Conservation (phyloP, 92 coral and sea anemone genomes). For the Diadumene lineata region DNA sequence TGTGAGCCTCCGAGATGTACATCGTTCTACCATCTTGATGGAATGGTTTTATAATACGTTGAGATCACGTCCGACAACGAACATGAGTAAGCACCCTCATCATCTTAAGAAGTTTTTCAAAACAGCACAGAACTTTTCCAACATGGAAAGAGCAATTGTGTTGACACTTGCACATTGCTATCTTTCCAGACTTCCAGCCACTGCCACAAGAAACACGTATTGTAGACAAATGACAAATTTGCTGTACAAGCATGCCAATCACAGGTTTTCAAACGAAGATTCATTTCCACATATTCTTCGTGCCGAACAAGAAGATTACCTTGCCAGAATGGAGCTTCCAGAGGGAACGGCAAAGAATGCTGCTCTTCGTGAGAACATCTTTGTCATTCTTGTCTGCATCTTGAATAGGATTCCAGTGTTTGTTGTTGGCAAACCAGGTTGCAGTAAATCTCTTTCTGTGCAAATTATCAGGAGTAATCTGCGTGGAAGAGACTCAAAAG, state of each 20-base stretch:
- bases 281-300: slow-evolving; percentile 80
- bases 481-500: slow-evolving; percentile 88
- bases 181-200: slow-evolving; percentile 79
- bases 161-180: slow-evolving; percentile 95
- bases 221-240: slow-evolving; percentile 47
- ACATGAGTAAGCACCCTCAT: slow-evolving; percentile 2
- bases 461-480: slow-evolving; percentile 91
- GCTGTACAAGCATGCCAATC: slow-evolving; percentile 27
- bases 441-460: slow-evolving; percentile 97
- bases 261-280: slow-evolving; percentile 4
- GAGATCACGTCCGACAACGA: slow-evolving; percentile 28
- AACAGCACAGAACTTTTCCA: slow-evolving; percentile 11
- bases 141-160: slow-evolving; percentile 43
- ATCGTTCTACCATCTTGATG: slow-evolving; percentile 75
- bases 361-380: slow-evolving; percentile 96
- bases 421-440: slow-evolving; percentile 98
- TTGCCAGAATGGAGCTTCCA: slow-evolving; percentile 95
- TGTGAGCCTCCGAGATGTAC: slow-evolving; percentile 88
- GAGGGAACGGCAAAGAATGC: slow-evolving; percentile 93
- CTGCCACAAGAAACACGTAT: slow-evolving; percentile 58
- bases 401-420: slow-evolving; percentile 92
- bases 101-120: slow-evolving; percentile 25
- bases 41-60: slow-evolving; percentile 70
- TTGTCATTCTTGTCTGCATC: slow-evolving; percentile 93
- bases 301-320: slow-evolving; percentile 91